These are phyloP conservation scores for Liopterus haemorrhoidalis DNA, from an alignment of 2,888 invertebrate species.

Conservation along the genomic window DNA sequence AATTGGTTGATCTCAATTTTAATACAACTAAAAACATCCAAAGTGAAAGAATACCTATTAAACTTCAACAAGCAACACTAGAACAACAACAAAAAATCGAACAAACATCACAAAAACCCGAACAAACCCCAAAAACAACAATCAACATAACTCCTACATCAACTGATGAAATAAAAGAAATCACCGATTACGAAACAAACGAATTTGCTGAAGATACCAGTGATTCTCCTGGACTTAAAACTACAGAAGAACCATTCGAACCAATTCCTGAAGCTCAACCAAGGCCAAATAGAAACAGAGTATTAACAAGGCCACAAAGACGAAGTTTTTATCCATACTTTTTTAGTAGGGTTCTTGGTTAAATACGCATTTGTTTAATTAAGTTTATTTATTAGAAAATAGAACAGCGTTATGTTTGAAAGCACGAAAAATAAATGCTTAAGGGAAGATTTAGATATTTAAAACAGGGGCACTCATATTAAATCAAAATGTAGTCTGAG, in stretches of 20 bases:
- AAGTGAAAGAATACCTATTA: conserved; percentile 29
- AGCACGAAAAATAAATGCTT: too few species aligned
- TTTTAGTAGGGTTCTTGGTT: conserved; percentile 51
- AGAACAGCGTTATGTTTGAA: too few species aligned
- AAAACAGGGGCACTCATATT: too few species aligned
- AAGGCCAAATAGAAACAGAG: conserved; percentile 48
- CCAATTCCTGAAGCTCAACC: conserved; percentile 39
- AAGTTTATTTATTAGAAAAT: too few species aligned
- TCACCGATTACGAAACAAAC: too few species aligned
- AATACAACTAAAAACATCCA: conserved; percentile 34
- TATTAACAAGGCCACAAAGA: conserved; percentile 47
- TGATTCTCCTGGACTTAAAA: conserved; percentile 31
- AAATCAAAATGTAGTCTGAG: too few species aligned
- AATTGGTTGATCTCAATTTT: conserved; percentile 49
- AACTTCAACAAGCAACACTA: conserved; percentile 17
- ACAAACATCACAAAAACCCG: too few species aligned
- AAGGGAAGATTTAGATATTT: too few species aligned
- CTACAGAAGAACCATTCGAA: conserved; percentile 33
- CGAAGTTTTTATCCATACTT: conserved; percentile 52
- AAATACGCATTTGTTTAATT: too few species aligned
- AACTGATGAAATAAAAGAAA: too few species aligned
- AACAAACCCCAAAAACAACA: conserved; percentile 15
- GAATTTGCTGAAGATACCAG: conserved; percentile 31
- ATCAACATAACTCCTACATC: too few species aligned
- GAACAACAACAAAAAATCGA: conserved; percentile 3